Evolutionary conservation across 1,140 invertebrate genomes (phyloP), one percentile per base, ranked within the genome.

Genomic region (Hesperophylax magnus): DNA sequence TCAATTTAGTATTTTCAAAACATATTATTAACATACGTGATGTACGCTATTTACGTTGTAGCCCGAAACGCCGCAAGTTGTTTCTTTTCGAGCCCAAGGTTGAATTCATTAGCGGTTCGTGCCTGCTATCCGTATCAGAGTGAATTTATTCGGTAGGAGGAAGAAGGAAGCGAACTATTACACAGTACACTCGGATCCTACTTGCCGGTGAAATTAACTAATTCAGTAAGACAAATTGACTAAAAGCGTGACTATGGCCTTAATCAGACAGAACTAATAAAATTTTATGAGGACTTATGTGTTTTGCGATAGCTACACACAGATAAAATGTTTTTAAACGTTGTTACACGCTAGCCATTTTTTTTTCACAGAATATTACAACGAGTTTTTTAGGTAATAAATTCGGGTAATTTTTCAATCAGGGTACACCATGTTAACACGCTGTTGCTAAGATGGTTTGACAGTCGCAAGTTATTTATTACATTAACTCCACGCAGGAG

Each of bases 131-230:
- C 58, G 18, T 61, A 22, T 47, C 15, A 20, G 2, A 61, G 58
- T 20, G 58, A 24, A 61, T 61, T 61, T 20, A 61, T 24, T 22
- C 20, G 58, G 39, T 47, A 14, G 39, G 39, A 47, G 39, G 39
- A 47, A 47, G 39, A 24, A 22, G 58, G 58, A 61, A 61, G 58
- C 58, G 58, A 61, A 61, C 58, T 61, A 61, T 61, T 61, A 61
- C 58, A 9, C 58, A 24, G 9, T 24, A 22, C 18, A 47, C 9
- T 14, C 39, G 39, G 39, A 47, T 47, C n/a, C n/a, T n/a, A 47
- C 39, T 47, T 47, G 39, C 39, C 39, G 58, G 2, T 18, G 18
- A 18, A 61, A 61, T 61, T 22, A 22, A 61, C 58, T 61, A 61
- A 61, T 20, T 61, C 18, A 61, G 20, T 61, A 24, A 18, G 58